Base-by-base conservation (phyloP, 2,113 vertebrate genomes). In the Rana temporaria region DNA sequence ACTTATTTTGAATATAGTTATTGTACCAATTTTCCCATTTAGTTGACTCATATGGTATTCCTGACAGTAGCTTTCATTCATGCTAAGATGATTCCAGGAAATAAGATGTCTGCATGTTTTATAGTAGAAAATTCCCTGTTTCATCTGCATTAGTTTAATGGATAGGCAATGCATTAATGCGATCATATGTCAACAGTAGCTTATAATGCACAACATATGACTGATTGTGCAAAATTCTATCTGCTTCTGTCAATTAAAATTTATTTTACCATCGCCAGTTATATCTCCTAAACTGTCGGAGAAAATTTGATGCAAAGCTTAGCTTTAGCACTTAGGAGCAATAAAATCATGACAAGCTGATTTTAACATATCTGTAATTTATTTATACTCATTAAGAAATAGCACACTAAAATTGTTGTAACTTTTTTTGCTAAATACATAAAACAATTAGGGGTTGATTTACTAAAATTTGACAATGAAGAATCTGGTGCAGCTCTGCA, bases 131-230 rank as follows among this genome's bases (percentile, higher is more conserved):
- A 59, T 34, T 17, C 64, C 64, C 26, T 56, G 42, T 60, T 80
- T 69, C 56, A 80, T 20, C 34, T 70, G 38, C 66, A 70, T 69
- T 80, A 80, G 60, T 66, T 79, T 59, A 79, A 69, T 60, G 65
- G 52, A 69, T 56, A 70, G 65, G 55, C 60, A 56, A 60, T 64
- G 60, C 55, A 48, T 80, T 69, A 80, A 80, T 70, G 78, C 48
- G 70, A 69, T 53, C 24, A 78, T 19, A 69, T 70, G 78, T 59
- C 78, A 70, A 68, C 30, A 70, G 19, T 62, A 19, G 30, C 30
- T 60, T 70, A 70, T 38, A 80, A 80, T 60, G 30, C 42, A 80
- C 12, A 69, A 59, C 66, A 60, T 70, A 70, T 32, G 63, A 68
- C 30, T 75, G 72, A 57, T 26, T 48, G 19, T 66, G 38, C 18